phyloP scores from a whole-genome alignment of 1,140 invertebrate genomes.

The Cyclina sinensis region DNA sequence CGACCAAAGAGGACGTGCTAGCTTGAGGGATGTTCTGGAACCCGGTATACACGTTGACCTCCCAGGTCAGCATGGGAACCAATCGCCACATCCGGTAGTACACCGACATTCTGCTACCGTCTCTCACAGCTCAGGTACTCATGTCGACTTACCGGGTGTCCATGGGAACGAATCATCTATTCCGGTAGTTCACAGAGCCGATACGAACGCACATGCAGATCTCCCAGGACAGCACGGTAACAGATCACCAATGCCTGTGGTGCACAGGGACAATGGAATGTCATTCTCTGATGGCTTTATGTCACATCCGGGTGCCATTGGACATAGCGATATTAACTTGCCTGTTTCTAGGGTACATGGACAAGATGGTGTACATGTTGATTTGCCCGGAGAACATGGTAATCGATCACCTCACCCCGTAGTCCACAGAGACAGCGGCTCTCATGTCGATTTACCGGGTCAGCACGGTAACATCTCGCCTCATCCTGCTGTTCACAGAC shows the following conservation, averaged over 20 bases:
- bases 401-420: background rate
- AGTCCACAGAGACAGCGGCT: background rate
- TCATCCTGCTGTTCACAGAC: background rate
- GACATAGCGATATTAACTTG: background rate
- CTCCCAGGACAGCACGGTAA: constrained; percentile 43
- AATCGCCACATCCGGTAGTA: background rate
- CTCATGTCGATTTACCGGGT: constrained; percentile 18
- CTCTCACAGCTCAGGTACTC: background rate
- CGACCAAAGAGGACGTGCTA: background rate
- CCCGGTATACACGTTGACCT: constrained; percentile 10
- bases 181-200: constrained; percentile 27
- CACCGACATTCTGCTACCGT: background rate
- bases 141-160: constrained; percentile 41
- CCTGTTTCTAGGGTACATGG: background rate
- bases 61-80: constrained; percentile 35
- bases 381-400: constrained; percentile 4
- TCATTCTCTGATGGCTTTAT: background rate
- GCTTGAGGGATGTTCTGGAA: background rate
- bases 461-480: constrained; percentile 27
- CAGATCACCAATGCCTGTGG: background rate
- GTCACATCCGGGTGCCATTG: background rate
- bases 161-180: constrained; percentile 18
- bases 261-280: background rate
- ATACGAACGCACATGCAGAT: background rate
- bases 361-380: background rate